Evolutionary conservation across 2,797 vertebrate genomes (phyloP).

Genomic region (Allobates femoralis): DNA sequence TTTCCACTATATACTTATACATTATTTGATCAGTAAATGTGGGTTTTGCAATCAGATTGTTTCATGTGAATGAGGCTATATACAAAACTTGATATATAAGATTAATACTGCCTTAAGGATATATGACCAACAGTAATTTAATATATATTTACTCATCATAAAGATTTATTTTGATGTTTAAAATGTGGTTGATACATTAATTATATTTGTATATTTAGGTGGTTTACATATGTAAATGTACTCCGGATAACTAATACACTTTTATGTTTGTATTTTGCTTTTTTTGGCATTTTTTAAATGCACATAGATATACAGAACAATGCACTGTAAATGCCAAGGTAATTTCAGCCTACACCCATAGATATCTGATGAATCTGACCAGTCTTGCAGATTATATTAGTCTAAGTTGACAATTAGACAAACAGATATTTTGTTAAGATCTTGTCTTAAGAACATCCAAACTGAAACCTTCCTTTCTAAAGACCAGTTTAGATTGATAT

Average conservation of each 20-base stretch:
- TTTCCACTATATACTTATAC: constrained; percentile 33
- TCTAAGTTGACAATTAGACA: too few relatives aligned
- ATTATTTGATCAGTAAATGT: constrained; percentile 33
- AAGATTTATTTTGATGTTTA: neutral
- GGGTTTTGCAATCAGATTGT: neutral
- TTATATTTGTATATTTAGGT: neutral
- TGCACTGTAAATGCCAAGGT: neutral
- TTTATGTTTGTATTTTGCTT: neutral
- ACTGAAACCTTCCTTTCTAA: too few relatives aligned
- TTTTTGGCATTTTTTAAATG: neutral
- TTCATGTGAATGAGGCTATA: neutral
- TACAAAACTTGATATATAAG: neutral
- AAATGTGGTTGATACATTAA: neutral
- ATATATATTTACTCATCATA: neutral
- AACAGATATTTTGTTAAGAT: too few relatives aligned
- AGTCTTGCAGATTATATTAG: too few relatives aligned
- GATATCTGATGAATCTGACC: too few relatives aligned
- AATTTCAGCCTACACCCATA: too few relatives aligned
- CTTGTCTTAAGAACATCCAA: too few relatives aligned
- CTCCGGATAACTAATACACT: neutral
- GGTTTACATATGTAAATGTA: neutral
- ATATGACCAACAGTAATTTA: neutral
- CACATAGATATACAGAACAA: neutral
- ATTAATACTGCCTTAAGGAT: neutral
- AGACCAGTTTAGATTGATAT: too few relatives aligned